Evolutionary conservation across 2,113 vertebrate species (phyloP).

Genomic region (pig (Sus scrofa)): T2T-Sscrofa CM000826.6:155547501-155548000

Average conservation of each 20-base stretch:
- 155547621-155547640: not conserved
- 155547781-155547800: rapidly evolving
- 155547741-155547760: rapidly evolving
- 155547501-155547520: rapidly evolving
- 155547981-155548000: too few relatives aligned
- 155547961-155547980: too few relatives aligned
- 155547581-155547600: not conserved
- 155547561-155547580: too few relatives aligned
- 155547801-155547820: rapidly evolving
- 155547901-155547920: too few relatives aligned
- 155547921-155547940: too few relatives aligned
- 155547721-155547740: not conserved
- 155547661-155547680: rapidly evolving
- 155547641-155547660: rapidly evolving
- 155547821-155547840: rapidly evolving
- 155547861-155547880: too few relatives aligned
- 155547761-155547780: not conserved
- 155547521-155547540: rapidly evolving
- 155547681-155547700: rapidly evolving
- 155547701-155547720: rapidly evolving
- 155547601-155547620: rapidly evolving
- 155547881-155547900: too few relatives aligned
- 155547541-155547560: rapidly evolving
- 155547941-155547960: too few relatives aligned
- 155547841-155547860: not conserved